These are phyloP conservation scores for Creontiades dilutus DNA, from an alignment of 2,888 invertebrate species.

Conservation along the genomic window DNA sequence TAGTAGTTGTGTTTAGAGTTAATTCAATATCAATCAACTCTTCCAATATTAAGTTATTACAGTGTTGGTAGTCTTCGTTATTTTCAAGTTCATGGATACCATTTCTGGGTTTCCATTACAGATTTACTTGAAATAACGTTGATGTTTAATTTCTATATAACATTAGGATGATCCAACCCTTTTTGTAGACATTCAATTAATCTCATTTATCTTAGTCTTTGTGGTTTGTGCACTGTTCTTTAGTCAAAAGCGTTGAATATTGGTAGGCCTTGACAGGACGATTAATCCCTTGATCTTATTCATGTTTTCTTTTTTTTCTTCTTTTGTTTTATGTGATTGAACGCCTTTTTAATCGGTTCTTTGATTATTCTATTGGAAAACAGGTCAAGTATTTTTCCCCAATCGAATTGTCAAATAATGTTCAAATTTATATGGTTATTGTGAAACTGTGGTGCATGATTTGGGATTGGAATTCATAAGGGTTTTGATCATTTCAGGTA, in stretches of 20 bases:
- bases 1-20: background rate
- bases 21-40: background rate
- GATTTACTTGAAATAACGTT: background rate
- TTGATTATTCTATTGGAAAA: background rate
- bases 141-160: background rate
- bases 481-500: background rate
- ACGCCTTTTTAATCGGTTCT: background rate
- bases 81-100: background rate
- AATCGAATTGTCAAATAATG: background rate
- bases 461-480: background rate
- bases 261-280: background rate
- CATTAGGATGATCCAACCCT: slow-evolving; percentile 13
- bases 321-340: background rate
- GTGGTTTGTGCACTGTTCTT: background rate
- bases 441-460: background rate
- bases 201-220: background rate
- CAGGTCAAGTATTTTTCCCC: background rate
- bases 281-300: background rate
- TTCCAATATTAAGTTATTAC: no score
- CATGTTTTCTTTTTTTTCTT: background rate
- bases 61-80: no score
- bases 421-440: background rate
- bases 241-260: background rate
- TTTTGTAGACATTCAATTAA: background rate
- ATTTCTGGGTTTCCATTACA: background rate